These are phyloP conservation scores for Protodeltote pygarga DNA, from an alignment of 2,888 invertebrate species.

Conservation along the genomic window DNA sequence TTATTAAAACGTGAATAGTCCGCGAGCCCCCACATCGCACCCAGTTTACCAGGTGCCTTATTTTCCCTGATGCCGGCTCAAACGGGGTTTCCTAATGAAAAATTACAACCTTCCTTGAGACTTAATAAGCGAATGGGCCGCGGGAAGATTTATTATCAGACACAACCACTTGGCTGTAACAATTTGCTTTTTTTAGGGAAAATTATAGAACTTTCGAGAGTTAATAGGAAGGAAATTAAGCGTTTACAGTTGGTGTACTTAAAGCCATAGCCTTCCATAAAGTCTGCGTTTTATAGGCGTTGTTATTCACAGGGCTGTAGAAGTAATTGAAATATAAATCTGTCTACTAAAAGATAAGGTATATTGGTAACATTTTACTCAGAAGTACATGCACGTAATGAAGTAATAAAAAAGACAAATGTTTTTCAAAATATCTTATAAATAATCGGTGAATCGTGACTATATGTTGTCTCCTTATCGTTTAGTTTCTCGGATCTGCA, in stretches of 20 bases:
- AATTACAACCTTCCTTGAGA: slow-evolving; percentile 59
- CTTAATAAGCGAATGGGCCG: slow-evolving; percentile 52
- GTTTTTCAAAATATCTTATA: slow-evolving; percentile 14
- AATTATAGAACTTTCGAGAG: slow-evolving; percentile 23
- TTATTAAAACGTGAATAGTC: slow-evolving; percentile 37
- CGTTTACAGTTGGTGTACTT: slow-evolving; percentile 8
- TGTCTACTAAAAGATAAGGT: too few relatives aligned
- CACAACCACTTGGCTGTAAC: slow-evolving; percentile 38
- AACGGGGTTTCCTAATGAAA: slow-evolving; percentile 61
- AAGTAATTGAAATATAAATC: too few relatives aligned
- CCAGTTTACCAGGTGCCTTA: slow-evolving; percentile 45
- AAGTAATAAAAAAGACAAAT: slow-evolving; percentile 18
- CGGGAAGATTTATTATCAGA: slow-evolving; percentile 41
- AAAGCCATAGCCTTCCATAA: too few relatives aligned
- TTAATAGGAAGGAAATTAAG: slow-evolving; percentile 25
- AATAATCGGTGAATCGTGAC: slow-evolving; percentile 20
- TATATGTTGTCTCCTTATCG: slow-evolving; percentile 21
- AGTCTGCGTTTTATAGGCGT: too few relatives aligned
- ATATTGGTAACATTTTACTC: too few relatives aligned
- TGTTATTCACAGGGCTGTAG: too few relatives aligned
- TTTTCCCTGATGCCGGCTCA: slow-evolving; percentile 45
- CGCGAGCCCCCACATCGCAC: slow-evolving; percentile 9
- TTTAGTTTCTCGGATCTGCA: slow-evolving; percentile 19
- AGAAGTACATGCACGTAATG: background rate
- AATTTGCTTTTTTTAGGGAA: slow-evolving; percentile 37